Percentiles rank a stretch among this genome's conserved stretches.
Evolutionary conservation across 2,888 invertebrate genomes (phyloP).

Genomic region (Phania funesta): DNA sequence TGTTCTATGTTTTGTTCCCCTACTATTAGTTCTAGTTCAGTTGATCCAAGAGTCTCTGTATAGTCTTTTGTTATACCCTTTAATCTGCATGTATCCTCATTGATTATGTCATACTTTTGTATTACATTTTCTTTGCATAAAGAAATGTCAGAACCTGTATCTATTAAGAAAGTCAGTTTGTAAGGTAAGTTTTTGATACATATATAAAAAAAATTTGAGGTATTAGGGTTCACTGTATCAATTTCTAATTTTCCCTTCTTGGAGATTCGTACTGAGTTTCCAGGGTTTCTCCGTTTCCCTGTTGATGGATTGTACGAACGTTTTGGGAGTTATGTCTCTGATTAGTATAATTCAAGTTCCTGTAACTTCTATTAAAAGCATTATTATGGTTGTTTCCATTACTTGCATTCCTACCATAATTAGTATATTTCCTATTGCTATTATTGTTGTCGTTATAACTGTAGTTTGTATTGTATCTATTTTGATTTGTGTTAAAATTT

Average conservation of each 20-base stretch:
- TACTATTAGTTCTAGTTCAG: not conserved
- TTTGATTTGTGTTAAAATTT: not conserved
- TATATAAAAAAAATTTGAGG: constrained; percentile 1
- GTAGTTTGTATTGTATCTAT: too few species aligned
- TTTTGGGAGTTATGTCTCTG: not conserved
- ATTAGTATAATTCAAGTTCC: not conserved
- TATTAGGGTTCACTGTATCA: not conserved
- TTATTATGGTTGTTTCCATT: too few species aligned
- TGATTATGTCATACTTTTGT: not conserved
- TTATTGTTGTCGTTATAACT: too few species aligned
- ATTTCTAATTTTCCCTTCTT: not conserved
- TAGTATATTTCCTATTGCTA: not conserved
- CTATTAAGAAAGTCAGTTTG: not conserved
- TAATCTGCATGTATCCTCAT: not conserved
- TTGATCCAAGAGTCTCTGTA: not conserved
- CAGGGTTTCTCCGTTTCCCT: too few species aligned
- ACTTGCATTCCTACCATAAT: too few species aligned
- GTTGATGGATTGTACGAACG: not conserved
- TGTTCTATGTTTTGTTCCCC: not conserved
- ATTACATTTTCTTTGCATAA: not conserved
- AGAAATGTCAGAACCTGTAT: not conserved
- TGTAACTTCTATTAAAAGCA: too few species aligned
- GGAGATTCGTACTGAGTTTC: too few species aligned
- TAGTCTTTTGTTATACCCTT: not conserved
- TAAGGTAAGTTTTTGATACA: not conserved